These are phyloP conservation scores for Hirundo rustica DNA, from an alignment of 2,797 vertebrate species.

Conservation along the genomic window DNA sequence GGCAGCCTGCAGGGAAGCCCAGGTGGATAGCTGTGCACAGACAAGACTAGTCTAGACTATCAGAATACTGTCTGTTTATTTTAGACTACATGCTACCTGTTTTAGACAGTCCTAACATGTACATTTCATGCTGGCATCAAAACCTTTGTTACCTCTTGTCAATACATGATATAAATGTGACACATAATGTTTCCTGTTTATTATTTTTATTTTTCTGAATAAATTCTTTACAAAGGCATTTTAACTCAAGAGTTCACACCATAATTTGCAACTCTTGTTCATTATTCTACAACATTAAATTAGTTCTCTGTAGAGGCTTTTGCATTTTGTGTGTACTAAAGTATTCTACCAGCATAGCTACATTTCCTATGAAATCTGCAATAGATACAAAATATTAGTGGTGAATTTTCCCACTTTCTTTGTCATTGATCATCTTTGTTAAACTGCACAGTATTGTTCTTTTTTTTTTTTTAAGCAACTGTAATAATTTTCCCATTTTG, in stretches of 20 bases:
- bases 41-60: background rate
- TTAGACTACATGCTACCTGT: background rate
- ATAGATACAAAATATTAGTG: background rate
- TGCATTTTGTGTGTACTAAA: background rate
- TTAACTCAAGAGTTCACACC: background rate
- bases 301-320: background rate
- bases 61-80: background rate
- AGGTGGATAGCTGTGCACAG: too few species aligned
- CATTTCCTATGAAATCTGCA: background rate
- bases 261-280: background rate
- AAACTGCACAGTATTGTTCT: background rate
- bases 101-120: background rate
- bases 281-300: background rate
- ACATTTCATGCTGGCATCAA: accelerated
- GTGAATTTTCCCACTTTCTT: accelerated
- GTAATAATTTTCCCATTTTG: background rate
- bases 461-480: background rate
- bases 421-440: background rate
- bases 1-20: background rate
- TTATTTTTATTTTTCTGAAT: background rate
- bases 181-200: background rate
- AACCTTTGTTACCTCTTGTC: background rate
- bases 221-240: background rate
- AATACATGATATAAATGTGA: background rate
- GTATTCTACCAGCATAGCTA: background rate